phyloP scores from a whole-genome alignment of 2,888 invertebrate species.

The Protodeltote pygarga region DNA sequence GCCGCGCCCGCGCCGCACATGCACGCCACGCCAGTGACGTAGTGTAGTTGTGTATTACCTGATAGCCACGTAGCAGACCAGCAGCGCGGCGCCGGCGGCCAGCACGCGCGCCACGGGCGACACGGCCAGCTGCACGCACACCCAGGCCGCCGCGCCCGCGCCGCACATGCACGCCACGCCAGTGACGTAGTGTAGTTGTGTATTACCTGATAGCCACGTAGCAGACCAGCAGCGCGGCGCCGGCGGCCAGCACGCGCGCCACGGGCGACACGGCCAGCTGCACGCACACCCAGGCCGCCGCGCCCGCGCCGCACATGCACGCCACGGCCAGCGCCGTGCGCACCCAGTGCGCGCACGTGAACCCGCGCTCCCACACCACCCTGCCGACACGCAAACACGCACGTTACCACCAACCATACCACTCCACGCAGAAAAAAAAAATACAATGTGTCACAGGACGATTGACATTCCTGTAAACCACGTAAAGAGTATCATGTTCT shows the following conservation, averaged over 20 bases:
- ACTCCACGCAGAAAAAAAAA: too few species aligned
- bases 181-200: too few species aligned
- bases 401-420: too few species aligned
- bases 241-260: slow-evolving; percentile 92
- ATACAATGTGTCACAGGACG: too few species aligned
- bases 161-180: too few species aligned
- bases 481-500: too few species aligned
- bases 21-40: too few species aligned
- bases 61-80: slow-evolving; percentile 94
- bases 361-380: slow-evolving; percentile 94
- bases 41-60: too few species aligned
- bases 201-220: slow-evolving; percentile 93
- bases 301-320: slow-evolving; percentile 92
- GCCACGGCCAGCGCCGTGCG: slow-evolving; percentile 93
- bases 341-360: slow-evolving; percentile 94
- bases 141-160: too few species aligned
- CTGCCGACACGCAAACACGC: too few species aligned
- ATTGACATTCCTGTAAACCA: too few species aligned
- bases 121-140: slow-evolving; percentile 92
- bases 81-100: slow-evolving; percentile 92
- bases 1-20: too few species aligned
- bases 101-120: slow-evolving; percentile 92
- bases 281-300: slow-evolving; percentile 92
- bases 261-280: slow-evolving; percentile 93
- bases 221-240: slow-evolving; percentile 92